Conservation (phyloP, 2,797 vertebrate genomes). For the Choloepus didactylus region DNA sequence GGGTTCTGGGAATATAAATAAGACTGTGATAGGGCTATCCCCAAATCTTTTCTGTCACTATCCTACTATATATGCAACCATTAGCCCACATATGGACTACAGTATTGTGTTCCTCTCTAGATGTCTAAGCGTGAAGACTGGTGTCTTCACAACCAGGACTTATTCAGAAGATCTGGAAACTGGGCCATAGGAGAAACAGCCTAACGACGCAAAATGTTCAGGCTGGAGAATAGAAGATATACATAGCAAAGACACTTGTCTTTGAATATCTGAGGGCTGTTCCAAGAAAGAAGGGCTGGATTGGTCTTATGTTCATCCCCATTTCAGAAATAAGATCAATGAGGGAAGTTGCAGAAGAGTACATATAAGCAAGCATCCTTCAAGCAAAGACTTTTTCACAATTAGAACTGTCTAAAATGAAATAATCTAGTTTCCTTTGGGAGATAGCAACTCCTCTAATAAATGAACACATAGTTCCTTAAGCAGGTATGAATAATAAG, state of each 20-base stretch:
- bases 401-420: not conserved
- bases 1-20: not conserved
- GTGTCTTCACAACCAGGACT: not conserved
- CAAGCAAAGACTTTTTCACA: not conserved
- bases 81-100: not conserved
- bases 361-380: not conserved
- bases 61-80: not conserved
- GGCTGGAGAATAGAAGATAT: not conserved
- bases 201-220: not conserved
- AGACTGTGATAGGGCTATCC: not conserved
- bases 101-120: not conserved
- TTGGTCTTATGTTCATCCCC: not conserved
- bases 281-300: not conserved
- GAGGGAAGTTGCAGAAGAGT: not conserved
- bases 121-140: not conserved
- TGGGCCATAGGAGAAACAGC: not conserved
- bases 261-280: not conserved
- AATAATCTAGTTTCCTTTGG: conserved; percentile 6
- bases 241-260: not conserved
- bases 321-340: not conserved
- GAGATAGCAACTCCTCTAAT: not conserved
- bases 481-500: conserved; percentile 17
- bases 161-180: not conserved
- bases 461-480: not conserved
- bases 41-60: not conserved